Evolutionary conservation across 2,888 invertebrate species (phyloP).

Genomic region (Andrena fulva): DNA sequence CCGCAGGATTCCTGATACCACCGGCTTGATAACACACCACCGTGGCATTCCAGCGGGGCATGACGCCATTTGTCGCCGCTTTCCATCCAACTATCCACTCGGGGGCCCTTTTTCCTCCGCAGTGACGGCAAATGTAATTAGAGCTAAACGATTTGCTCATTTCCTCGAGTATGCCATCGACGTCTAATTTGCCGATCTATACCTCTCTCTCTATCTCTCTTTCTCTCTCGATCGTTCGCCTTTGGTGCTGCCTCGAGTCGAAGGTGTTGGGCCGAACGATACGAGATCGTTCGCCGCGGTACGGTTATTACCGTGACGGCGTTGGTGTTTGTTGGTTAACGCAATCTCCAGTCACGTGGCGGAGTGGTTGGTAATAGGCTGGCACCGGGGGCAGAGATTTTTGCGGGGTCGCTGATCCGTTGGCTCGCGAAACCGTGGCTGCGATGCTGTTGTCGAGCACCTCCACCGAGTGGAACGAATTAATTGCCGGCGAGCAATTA

Average conservation of each 20-base stretch:
- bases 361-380: neutral
- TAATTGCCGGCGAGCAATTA: conserved; percentile 48
- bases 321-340: conserved; percentile 27
- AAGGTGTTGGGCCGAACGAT: conserved; percentile 24
- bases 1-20: conserved; percentile 61
- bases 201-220: neutral
- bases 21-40: conserved; percentile 54
- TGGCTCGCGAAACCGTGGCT: conserved; percentile 7
- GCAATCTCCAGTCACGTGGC: conserved; percentile 49
- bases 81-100: conserved; percentile 11
- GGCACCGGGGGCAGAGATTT: conserved; percentile 20
- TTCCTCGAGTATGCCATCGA: neutral
- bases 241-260: neutral
- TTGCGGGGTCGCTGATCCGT: conserved; percentile 36
- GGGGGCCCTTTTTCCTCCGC: neutral
- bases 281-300: neutral
- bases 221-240: neutral
- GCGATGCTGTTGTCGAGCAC: conserved; percentile 17
- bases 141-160: conserved; percentile 4
- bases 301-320: conserved; percentile 5
- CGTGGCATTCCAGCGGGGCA: conserved; percentile 29
- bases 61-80: conserved; percentile 46
- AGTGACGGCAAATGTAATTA: conserved; percentile 18
- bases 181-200: neutral
- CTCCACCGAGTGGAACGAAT: conserved; percentile 24